phyloP scores from a whole-genome alignment of 2,797 vertebrate genomes.

The Poecilia gillii region DNA sequence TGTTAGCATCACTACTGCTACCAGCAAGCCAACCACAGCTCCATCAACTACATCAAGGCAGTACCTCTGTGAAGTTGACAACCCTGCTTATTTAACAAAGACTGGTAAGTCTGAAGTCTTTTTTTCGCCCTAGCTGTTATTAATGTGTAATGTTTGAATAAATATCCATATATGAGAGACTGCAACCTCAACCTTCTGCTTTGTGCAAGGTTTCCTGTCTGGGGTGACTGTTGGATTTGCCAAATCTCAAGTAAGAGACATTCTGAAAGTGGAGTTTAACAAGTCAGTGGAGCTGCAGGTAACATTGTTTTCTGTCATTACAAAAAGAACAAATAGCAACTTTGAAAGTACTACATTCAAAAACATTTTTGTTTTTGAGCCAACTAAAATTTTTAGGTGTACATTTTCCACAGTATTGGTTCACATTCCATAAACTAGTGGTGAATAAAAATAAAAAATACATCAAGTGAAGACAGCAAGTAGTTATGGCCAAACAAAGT shows the following conservation, averaged over 20 bases:
- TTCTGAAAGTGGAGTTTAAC: conserved; percentile 89
- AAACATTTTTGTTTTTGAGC: not conserved
- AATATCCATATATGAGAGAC: not conserved
- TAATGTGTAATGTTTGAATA: not conserved
- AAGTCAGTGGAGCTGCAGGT: conserved; percentile 93
- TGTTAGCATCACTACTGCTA: conserved; percentile 42
- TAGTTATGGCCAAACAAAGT: too few species aligned
- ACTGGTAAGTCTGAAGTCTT: conserved; percentile 80
- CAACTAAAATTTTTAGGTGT: not conserved
- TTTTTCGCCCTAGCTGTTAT: conserved; percentile 3
- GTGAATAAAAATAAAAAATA: not conserved
- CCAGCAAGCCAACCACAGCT: conserved; percentile 49
- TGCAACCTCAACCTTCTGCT: conserved; percentile 15
- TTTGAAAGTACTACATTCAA: not conserved
- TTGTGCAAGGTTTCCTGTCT: conserved; percentile 84
- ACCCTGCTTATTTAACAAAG: conserved; percentile 85
- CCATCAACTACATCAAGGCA: conserved; percentile 75
- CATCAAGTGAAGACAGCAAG: not conserved
- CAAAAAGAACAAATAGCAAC: not conserved
- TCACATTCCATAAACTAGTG: not conserved
- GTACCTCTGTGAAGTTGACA: conserved; percentile 87
- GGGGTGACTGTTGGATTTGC: conserved; percentile 87
- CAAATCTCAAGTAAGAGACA: conserved; percentile 87
- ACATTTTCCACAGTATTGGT: not conserved
- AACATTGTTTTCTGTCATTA: conserved; percentile 7